These are phyloP conservation scores for Lepidotrigona ventralis DNA, from an alignment of 1,140 invertebrate species.

Conservation along the genomic window DNA sequence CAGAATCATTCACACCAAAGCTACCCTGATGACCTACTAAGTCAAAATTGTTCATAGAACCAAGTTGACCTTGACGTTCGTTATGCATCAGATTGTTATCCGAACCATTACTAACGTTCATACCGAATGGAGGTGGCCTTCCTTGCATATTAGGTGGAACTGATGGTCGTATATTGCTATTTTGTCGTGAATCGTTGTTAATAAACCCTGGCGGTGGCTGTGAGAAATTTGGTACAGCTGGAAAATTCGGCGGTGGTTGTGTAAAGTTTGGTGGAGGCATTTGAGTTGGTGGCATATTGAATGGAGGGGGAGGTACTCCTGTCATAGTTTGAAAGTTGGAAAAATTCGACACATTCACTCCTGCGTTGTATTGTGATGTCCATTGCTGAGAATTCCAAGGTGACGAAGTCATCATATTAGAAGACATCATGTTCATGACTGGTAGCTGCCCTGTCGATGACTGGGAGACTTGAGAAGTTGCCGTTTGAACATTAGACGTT, in stretches of 20 bases:
- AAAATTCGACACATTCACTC: constrained; percentile 50
- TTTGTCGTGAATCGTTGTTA: constrained; percentile 54
- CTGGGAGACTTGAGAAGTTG: constrained; percentile 34
- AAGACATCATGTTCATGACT: constrained; percentile 60
- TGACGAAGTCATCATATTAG: constrained; percentile 60
- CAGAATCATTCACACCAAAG: not conserved
- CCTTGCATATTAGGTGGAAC: constrained; percentile 37
- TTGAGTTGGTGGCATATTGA: constrained; percentile 38
- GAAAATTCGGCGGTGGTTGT: constrained; percentile 67
- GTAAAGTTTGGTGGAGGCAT: constrained; percentile 62
- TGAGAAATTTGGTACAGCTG: constrained; percentile 58
- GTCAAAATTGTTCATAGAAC: constrained; percentile 7
- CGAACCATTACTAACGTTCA: constrained; percentile 8
- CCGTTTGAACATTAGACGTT: constrained; percentile 19
- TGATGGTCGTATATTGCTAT: constrained; percentile 36
- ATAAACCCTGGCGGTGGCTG: constrained; percentile 62
- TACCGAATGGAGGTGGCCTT: constrained; percentile 39
- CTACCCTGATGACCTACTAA: not conserved
- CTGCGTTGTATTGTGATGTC: constrained; percentile 72
- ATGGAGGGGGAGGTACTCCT: constrained; percentile 17
- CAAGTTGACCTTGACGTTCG: constrained; percentile 40
- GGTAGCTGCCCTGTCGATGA: constrained; percentile 41
- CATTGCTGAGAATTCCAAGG: constrained; percentile 75
- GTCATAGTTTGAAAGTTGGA: constrained; percentile 43
- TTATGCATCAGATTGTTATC: constrained; percentile 40